phyloP scores from a whole-genome alignment of 2,797 vertebrate genomes.

The Masticophis lateralis region DNA sequence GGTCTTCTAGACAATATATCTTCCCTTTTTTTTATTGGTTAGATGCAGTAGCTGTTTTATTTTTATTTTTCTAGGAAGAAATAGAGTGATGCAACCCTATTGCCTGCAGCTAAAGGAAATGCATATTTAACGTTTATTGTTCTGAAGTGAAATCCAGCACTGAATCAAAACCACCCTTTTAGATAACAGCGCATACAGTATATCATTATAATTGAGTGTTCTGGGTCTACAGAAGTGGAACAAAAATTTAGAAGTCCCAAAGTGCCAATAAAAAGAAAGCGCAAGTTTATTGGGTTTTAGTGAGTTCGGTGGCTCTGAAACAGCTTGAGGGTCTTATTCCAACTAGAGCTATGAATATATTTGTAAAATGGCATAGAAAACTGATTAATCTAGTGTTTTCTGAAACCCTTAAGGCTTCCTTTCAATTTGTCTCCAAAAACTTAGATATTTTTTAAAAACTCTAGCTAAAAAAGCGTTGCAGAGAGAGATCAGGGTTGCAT shows the following conservation, averaged over 20 bases:
- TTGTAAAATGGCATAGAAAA: neutral
- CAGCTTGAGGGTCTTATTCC: neutral
- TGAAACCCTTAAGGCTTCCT: neutral
- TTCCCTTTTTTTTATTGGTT: neutral
- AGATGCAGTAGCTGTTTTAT: neutral
- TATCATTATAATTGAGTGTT: neutral
- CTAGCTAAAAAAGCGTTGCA: neutral
- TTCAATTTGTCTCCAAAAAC: neutral
- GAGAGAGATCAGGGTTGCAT: neutral
- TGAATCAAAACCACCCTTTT: neutral
- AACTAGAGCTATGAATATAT: neutral
- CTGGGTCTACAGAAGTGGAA: neutral
- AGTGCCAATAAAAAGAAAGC: neutral
- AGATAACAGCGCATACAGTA: neutral
- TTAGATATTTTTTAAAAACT: neutral
- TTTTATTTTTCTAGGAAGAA: neutral
- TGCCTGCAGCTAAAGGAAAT: neutral
- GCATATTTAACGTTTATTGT: neutral
- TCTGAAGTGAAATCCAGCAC: neutral
- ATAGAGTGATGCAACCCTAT: neutral
- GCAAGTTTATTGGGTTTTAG: neutral
- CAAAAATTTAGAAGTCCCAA: neutral
- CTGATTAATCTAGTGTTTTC: neutral
- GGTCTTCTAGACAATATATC: neutral
- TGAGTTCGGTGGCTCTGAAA: neutral